Base-by-base conservation (phyloP, 2,113 vertebrate species). In the Melanostigma gelatinosum region DNA sequence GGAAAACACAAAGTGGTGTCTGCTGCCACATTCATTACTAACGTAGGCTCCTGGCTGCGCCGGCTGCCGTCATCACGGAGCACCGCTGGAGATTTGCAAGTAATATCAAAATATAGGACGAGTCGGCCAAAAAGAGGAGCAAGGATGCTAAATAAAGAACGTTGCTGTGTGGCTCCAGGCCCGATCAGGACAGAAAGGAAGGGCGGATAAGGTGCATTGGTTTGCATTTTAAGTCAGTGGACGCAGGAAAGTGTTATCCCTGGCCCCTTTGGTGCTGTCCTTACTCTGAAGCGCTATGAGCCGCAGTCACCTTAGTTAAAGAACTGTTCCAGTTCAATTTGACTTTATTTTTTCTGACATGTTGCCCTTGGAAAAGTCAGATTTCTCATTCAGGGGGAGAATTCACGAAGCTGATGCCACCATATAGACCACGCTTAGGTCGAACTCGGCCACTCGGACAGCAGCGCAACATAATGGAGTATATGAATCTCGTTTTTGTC, bases 21-120 rank as follows among this genome's bases (percentile, higher is more conserved):
- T 73, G 29, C 61, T 81, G 75, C 75, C 62, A 71, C 73, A 83
- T 81, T 81, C 48, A 84, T 82, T 78, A 69, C 79, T 8, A 38
- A 73, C 4, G 65, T 38, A 70, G 50, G 52, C 70, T 76, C 46
- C 72, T 36, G 80, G 44, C 55, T 8, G 0, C 69, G 44, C 61
- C 67, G 44, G 57, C 0, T 0, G 4, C 44, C 79, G 73, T 79
- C 77, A 58, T 79, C 36, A 29, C 11, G 5, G 9, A 48, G 34
- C 62, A 75, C 34, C 68, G 1, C 57, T 65, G 29, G 79, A 85
- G 77, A 81, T 77, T 80, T 88, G 79, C 71, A 92, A 76, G 90
- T 75, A 83, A 61, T 54, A 61, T 73, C 79, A 66, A 80, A 88
- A 84, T 77, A 75, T 76, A 75, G 8, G 82, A 40, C 34, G 86